These are phyloP conservation scores for Nymphalis io DNA, from an alignment of 1,140 invertebrate genomes.

Conservation along the genomic window DNA sequence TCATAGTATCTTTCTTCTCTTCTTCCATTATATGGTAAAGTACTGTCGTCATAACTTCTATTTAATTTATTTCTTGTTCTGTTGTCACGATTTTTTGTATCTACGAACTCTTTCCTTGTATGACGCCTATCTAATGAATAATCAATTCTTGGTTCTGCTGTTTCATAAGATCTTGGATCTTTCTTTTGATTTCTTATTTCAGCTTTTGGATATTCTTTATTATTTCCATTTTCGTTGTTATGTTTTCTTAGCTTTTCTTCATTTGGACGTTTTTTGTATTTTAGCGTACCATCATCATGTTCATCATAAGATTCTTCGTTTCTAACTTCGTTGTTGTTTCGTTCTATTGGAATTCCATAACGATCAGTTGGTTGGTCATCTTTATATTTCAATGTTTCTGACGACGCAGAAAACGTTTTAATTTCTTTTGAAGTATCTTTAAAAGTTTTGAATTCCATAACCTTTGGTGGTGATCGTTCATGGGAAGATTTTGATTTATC, in stretches of 20 bases:
- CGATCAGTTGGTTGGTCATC: constrained; percentile 70
- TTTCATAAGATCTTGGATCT: constrained; percentile 58
- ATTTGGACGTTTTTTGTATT: constrained; percentile 74
- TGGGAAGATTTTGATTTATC: constrained; percentile 70
- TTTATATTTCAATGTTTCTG: constrained; percentile 76
- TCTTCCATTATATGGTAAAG: constrained; percentile 70
- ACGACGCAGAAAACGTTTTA: constrained; percentile 79
- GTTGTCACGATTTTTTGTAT: constrained; percentile 61
- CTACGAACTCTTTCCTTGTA: constrained; percentile 63
- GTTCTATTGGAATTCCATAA: constrained; percentile 67
- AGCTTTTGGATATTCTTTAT: constrained; percentile 69
- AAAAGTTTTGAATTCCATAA: constrained; percentile 80
- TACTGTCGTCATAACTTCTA: constrained; percentile 75
- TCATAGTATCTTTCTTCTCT: constrained; percentile 81
- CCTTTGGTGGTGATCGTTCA: constrained; percentile 65
- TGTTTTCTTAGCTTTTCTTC: constrained; percentile 71
- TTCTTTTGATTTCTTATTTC: constrained; percentile 67
- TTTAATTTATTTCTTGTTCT: constrained; percentile 67
- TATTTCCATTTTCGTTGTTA: constrained; percentile 63
- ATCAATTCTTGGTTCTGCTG: constrained; percentile 76
- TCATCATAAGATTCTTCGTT: constrained; percentile 65
- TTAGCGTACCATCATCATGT: constrained; percentile 74
- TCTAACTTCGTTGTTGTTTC: constrained; percentile 64
- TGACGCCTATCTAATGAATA: constrained; percentile 72
- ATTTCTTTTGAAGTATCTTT: constrained; percentile 79